Evolutionary conservation across 2,888 invertebrate genomes (phyloP), one percentile per base, ranked within the genome.

Genomic region (Amphiduros pacificus): DNA sequence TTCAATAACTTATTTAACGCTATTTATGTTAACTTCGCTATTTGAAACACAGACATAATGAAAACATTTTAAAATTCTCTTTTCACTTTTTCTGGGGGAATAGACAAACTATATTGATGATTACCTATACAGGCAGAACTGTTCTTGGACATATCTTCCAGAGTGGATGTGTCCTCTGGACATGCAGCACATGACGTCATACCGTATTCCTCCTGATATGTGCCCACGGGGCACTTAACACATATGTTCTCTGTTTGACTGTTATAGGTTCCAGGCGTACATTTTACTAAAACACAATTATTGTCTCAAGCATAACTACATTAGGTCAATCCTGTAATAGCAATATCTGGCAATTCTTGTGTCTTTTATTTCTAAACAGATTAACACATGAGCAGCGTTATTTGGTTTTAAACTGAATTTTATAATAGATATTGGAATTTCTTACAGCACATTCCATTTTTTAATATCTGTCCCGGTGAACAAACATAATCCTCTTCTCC

Each of bases 131-230:
- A 75, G 17, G 70, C 62, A 31, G 62, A 52, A 29, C 50, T 41
- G 53, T 63, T 63, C 27, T 58, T 67, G 24, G 73, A 62, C 44
- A 68, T 64, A 14, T 31, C 54, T 22, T 36, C 29, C 6, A 56
- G 28, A 20, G 75, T 77, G 32, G 71, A 70, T 22, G 64, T 60
- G 29, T 70, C 73, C n/a, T 27, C 0, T 4, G 71, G 72, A 72
- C 81, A 81, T 5, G 60, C 52, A 22, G 62, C 67, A 67, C 81
- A 81, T 5, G 64, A 22, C 5, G 62, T 61, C 49, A 76, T 73
- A 55, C 70, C 74, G 31, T 72, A 72, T 20, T 61, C 51, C 40
- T 71, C 70, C 61, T 76, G 75, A 61, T 73, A 80, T 11, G 63
- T 69, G 5, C 79, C 80, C 24, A 61, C 48, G 9, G 76, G 72